Conservation (phyloP, 2,797 vertebrate species). For the Emydoidea blandingii region DNA sequence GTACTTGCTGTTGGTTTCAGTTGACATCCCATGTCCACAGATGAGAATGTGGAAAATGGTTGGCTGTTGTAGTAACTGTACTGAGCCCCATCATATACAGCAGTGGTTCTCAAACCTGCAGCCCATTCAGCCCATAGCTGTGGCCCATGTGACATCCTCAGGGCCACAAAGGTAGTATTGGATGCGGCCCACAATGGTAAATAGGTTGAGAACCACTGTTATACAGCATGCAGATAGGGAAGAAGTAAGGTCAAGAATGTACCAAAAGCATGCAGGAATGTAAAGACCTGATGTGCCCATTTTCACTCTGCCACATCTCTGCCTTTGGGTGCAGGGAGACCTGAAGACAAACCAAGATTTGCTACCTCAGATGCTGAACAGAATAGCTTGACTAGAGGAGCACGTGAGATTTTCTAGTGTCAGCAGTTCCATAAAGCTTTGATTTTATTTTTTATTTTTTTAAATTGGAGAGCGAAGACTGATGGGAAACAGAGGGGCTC, state of each 20-base stretch:
- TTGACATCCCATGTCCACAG: background rate
- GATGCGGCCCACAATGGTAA: too few relatives aligned
- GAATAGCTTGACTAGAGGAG: background rate
- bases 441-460: background rate
- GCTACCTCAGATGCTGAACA: background rate
- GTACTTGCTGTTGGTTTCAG: background rate
- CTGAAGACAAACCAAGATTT: background rate
- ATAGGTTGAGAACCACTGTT: too few relatives aligned
- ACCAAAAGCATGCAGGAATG: background rate
- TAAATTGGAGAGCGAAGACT: background rate
- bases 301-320: background rate
- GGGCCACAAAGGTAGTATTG: too few relatives aligned
- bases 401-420: background rate
- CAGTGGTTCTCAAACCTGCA: too few relatives aligned
- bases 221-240: background rate
- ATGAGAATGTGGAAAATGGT: background rate
- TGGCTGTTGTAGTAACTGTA: background rate
- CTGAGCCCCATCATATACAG: too few relatives aligned
- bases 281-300: too few relatives aligned
- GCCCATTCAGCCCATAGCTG: too few relatives aligned
- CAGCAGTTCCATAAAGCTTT: background rate
- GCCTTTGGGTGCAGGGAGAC: background rate
- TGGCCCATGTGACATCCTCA: too few relatives aligned
- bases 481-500: background rate
- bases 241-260: background rate